Base-by-base conservation (phyloP, 2,797 vertebrate genomes). In the Petrocephalus sullivani region DNA sequence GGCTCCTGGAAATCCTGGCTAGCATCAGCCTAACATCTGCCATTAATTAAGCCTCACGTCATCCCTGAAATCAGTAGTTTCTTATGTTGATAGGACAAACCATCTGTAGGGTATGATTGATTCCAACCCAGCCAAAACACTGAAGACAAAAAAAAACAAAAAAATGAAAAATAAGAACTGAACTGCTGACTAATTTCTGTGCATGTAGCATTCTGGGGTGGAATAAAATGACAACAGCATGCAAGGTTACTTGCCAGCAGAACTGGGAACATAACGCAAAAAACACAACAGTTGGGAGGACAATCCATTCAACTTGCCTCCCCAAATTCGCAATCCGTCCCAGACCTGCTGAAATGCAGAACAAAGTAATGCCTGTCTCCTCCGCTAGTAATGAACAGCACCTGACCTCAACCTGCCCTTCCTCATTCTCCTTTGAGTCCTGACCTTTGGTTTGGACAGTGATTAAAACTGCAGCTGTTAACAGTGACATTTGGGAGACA, bases 401-500 rank as follows among this genome's bases (percentile, higher is more conserved):
- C 94, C 94, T 93, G 91, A 91, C 91, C 90, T 89, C 89, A n/a
- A 14, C 91, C 89, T 90, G 88, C 91, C 89, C 37, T 89, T 91
- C 90, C 67, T 91, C 90, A 83, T 89, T 93, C 91, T 92, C 92
- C 93, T 92, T 93, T 94, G 94, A 94, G 89, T 89, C 86, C 91
- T 96, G 95, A 96, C 95, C 95, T 96, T 96, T 96, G 94, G 90
- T 95, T 95, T 93, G 92, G 91, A 94, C 95, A 96, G 95, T 96
- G 95, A 96, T 96, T 95, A 96, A 96, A 95, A 94, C 94, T 94
- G 93, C 94, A 89, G 91, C 94, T 90, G 94, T 94, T 94, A 93
- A 95, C 12, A 93, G 92, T 96, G 96, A 95, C 95, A 96, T 96
- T 96, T 96, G 93, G 93, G 94, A 95, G 95, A 95, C 95, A 95